Base-by-base conservation (phyloP, 2,113 vertebrate species). In the Alexandromys fortis region DNA sequence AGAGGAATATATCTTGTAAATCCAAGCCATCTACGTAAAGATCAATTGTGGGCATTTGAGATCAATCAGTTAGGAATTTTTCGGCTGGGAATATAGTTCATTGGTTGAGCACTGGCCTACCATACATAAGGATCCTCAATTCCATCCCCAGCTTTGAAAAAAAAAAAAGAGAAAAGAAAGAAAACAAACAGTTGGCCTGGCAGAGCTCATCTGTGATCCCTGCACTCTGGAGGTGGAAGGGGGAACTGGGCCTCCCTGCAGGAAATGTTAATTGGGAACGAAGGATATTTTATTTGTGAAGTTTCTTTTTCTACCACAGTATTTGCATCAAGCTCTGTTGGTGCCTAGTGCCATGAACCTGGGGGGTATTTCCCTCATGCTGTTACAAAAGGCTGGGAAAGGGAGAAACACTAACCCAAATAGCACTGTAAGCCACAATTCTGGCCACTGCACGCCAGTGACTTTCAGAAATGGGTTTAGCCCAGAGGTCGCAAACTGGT, bases 381-480 rank as follows among this genome's bases (percentile, higher is more conserved):
- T 82, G 9, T n/a, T 97, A 45, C 76, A 94, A 94, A 85, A 92
- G 72, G 76, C 65, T 14, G n/a, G n/a, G 72, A 89, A 79, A 13
- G 7, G 49, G 58, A 58, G 3, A 13, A 45, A 82, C 19, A 8
- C 67, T 85, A 68, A 82, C 76, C 65, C 65, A 78, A 89, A 76
- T 21, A 85, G 86, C 42, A 26, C 1, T 0, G 0, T 19, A 58
- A 90, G 67, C 78, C 72, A 88, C 63, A 49, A 16, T 92, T 35
- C 79, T 89, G 94, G 76, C 67, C 83, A 38, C 3, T 1, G 24
- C 73, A 9, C 6, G 30, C 91, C 70, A n/a, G 65, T 89, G 65
- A n/a, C 86, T 93, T 76, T 94, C 73, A 13, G 73, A 94, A 93
- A 96, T 45, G 67, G 73, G 67, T 93, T 95, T 93, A 85, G 92